Base-by-base conservation (phyloP, 1,140 invertebrate species). In the Drosophila orena region DNA sequence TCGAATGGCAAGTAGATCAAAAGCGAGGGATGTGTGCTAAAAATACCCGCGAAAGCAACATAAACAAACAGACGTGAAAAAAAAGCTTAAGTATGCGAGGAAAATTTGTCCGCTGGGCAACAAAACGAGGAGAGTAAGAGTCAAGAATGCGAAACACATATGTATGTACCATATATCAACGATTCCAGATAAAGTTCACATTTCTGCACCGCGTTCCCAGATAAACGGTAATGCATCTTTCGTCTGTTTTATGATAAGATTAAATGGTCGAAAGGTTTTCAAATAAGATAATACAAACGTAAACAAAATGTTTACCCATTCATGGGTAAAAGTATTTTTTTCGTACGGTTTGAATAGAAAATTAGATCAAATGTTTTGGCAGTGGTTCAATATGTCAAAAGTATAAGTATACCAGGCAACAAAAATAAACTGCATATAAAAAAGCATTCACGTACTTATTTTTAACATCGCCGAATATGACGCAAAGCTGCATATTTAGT, bases 21-120 rank as follows among this genome's bases (percentile, higher is more conserved):
- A 65, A 30, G 47, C 37, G 52, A 72, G 24, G 62, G 40, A 38
- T 37, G 14, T 42, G 20, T 69, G 47, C 70, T 70, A 50, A 64
- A 58, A 72, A 70, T 52, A 59, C 10, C n/a, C 35, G 35, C 60
- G 38, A 35, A 61, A 62, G 35, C 37, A 42, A 20, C 17, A 37
- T 53, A 71, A 73, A 60, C 27, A 74, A 68, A 59, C 43, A 38
- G 14, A 50, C 6, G 43, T 20, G 37, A 50, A 72, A 72, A 80
- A 57, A 15, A 54, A 66, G 14, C 30, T 77, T 38, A 56, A 77
- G 68, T 77, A 55, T 77, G 72, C 43, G 22, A 46, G 17, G 55
- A 77, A 65, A 59, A 24, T 62, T 17, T 62, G 50, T 30, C 8
- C 35, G 46, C 58, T n/a, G 35, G 17, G 14, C 46, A 79, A 70